These are phyloP conservation scores for Papilio machaon DNA, from an alignment of 1,140 invertebrate genomes.

Conservation along the genomic window DNA sequence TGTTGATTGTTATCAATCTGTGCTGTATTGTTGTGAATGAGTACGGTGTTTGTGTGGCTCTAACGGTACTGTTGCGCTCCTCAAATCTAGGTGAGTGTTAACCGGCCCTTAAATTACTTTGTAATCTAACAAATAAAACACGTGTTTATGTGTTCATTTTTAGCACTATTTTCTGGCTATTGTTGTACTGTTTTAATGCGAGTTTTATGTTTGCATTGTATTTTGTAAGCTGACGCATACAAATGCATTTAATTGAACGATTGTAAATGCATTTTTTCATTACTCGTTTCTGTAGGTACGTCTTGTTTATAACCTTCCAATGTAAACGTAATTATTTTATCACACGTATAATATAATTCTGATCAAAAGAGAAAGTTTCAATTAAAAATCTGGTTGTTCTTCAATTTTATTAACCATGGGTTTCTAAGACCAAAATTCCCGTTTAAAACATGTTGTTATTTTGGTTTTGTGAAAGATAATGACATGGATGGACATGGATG, in stretches of 20 bases:
- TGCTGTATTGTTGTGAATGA: slow-evolving; percentile 50
- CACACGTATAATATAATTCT: not conserved
- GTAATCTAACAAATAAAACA: not conserved
- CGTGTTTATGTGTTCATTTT: not conserved
- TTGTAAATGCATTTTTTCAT: slow-evolving; percentile 14
- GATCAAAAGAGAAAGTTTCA: not conserved
- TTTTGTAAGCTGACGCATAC: not conserved
- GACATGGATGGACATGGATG: no score
- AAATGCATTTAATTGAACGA: slow-evolving; percentile 7
- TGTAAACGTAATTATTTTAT: not conserved
- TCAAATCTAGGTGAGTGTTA: slow-evolving; percentile 45
- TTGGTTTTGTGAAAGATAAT: no score
- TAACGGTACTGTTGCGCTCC: slow-evolving; percentile 52
- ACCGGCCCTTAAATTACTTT: not conserved
- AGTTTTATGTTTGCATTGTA: slow-evolving; percentile 12
- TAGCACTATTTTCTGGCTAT: not conserved
- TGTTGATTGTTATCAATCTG: slow-evolving; percentile 39
- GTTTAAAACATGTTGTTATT: no score
- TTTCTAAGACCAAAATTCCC: no score
- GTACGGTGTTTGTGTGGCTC: slow-evolving; percentile 50
- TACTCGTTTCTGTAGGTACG: slow-evolving; percentile 3
- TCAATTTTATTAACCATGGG: no score
- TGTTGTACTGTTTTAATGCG: not conserved
- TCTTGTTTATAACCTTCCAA: slow-evolving; percentile 10
- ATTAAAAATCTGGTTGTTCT: not conserved